These are phyloP conservation scores for Willowsia nigromaculata DNA, from an alignment of 2,888 invertebrate species.

Conservation along the genomic window DNA sequence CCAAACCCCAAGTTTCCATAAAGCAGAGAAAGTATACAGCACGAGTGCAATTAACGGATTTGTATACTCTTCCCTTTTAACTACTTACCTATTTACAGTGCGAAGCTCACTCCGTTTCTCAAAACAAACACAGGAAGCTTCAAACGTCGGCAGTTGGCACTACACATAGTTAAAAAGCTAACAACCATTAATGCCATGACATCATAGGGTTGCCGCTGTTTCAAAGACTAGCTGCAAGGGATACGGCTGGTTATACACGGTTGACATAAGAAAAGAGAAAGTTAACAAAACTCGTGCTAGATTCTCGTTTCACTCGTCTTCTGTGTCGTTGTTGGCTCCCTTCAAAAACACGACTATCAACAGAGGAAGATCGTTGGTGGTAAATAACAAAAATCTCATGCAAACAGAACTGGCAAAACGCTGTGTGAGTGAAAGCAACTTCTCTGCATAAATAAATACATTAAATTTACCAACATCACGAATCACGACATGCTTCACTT, in stretches of 20 bases:
- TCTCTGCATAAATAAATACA: conserved; percentile 7
- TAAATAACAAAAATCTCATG: not conserved
- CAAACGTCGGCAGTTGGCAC: no score
- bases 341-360: not conserved
- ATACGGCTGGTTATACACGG: not conserved
- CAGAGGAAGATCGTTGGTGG: not conserved
- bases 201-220: no score
- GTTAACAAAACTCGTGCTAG: not conserved
- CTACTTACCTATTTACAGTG: no score
- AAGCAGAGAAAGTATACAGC: not conserved
- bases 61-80: not conserved
- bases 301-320: not conserved
- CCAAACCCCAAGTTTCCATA: not conserved
- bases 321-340: not conserved
- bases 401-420: not conserved
- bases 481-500: no score
- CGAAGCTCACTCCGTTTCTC: no score
- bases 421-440: not conserved
- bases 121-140: not conserved
- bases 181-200: no score
- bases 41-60: not conserved
- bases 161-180: no score
- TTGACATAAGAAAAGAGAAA: not conserved
- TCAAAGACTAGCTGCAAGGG: no score
- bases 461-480: not conserved